A percentile compares a stretch with the other conserved stretches of the same genome.
phyloP scores from a whole-genome alignment of 1,140 invertebrate genomes.

The Formica selysi region DNA sequence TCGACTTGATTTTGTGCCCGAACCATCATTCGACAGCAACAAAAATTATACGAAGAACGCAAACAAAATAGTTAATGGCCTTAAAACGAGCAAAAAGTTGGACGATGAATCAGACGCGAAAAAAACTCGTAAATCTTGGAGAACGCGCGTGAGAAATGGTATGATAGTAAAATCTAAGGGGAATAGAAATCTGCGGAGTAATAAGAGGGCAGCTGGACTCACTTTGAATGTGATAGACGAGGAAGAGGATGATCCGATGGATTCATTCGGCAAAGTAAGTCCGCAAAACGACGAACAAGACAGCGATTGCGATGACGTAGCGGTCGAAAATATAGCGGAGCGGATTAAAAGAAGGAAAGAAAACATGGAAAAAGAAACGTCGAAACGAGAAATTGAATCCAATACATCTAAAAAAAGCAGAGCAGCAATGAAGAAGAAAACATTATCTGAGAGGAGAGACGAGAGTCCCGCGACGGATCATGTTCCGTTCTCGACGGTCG shows the following conservation, averaged over 20 bases:
- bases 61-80: constrained; percentile 79
- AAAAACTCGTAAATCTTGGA: constrained; percentile 68
- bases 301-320: constrained; percentile 48
- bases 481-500: not conserved
- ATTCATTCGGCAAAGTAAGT: constrained; percentile 33
- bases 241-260: constrained; percentile 23
- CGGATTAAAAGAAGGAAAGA: constrained; percentile 83
- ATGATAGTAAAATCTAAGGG: constrained; percentile 70
- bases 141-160: constrained; percentile 68
- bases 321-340: constrained; percentile 83
- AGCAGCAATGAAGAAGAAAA: constrained; percentile 37
- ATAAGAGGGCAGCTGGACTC: constrained; percentile 36
- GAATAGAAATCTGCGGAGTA: constrained; percentile 60
- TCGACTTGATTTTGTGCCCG: constrained; percentile 71
- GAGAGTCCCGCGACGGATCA: not conserved
- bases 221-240: constrained; percentile 25
- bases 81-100: constrained; percentile 77
- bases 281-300: constrained; percentile 37
- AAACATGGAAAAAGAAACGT: constrained; percentile 44
- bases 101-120: constrained; percentile 64
- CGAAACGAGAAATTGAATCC: not conserved
- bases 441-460: constrained; percentile 34
- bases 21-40: constrained; percentile 80
- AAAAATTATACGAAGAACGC: constrained; percentile 82
- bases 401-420: constrained; percentile 52